Base-by-base conservation (phyloP, 2,113 vertebrate genomes). In the Sitta europaea region DNA sequence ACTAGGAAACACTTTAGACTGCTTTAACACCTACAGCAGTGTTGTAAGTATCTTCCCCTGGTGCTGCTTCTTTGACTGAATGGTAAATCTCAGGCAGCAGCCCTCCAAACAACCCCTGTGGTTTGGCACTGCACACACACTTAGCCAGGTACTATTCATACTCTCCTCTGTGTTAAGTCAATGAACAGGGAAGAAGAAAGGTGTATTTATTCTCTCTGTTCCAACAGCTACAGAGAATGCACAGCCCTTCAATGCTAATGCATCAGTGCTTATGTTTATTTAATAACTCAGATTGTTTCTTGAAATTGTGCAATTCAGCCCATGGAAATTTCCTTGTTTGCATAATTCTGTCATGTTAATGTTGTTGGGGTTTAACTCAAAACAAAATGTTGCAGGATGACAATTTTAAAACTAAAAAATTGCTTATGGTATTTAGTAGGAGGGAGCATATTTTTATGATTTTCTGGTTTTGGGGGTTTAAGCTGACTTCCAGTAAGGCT, bases 251-350 rank as follows among this genome's bases (percentile, higher is more conserved):
- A 74, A 25, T 38, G 51, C 74, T 72, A 51, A 87, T 43, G 43
- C 73, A 74, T 68, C 59, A 63, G 53, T 0, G 1, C 42, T 79
- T 74, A 72, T 19, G 13, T 91, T 86, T 95, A 80, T 82, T 96
- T 91, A 95, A 51, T 47, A 77, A 67, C 31, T 77, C 38, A 23
- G 74, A 92, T 65, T 53, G 57, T 79, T 82, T 96, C 86, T 96
- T 88, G 62, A 74, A 61, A 65, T 90, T 50, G 55, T 86, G 88
- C 75, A 93, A 92, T 63, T 80, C 90, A 81, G 73, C 28, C 78
- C 53, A 55, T 88, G 95, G 96, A 96, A 97, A 97, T 94, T 96
- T 96, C 92, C 93, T 67, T 93, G 75, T 78, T 90, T 91, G 91
- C 92, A 90, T 74, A 97, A 88, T 38, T 88, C 61, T 79, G 51